These are phyloP conservation scores for Brachypalpus laphriformis DNA, from an alignment of 2,888 invertebrate species.

Conservation along the genomic window DNA sequence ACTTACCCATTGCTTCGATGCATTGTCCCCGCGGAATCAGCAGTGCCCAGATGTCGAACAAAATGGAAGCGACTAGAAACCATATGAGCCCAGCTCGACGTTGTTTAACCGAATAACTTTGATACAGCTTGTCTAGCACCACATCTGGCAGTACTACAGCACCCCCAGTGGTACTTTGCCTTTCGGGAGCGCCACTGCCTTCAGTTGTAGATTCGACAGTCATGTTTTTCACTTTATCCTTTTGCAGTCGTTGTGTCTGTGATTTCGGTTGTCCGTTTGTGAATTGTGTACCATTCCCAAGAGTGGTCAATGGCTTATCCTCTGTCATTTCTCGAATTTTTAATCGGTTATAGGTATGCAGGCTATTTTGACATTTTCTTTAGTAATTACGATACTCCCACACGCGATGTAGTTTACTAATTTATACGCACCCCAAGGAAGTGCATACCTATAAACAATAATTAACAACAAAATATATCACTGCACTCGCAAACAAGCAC, in stretches of 20 bases:
- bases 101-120: conserved; percentile 88
- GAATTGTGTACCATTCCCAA: conserved; percentile 64
- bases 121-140: conserved; percentile 88
- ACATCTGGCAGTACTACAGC: conserved; percentile 83
- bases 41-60: conserved; percentile 87
- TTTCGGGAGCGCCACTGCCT: conserved; percentile 9
- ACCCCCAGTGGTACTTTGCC: conserved; percentile 75
- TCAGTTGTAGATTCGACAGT: conserved; percentile 38
- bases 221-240: conserved; percentile 33
- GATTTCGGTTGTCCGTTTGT: conserved; percentile 65
- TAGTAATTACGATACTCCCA: neutral
- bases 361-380: conserved; percentile 24
- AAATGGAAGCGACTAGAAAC: conserved; percentile 87
- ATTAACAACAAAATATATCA: conserved; percentile 8
- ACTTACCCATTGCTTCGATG: conserved; percentile 80
- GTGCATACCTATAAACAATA: neutral
- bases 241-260: conserved; percentile 30
- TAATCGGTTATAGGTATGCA: neutral
- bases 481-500: conserved; percentile 9
- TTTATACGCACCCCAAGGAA: neutral
- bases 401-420: neutral
- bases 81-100: conserved; percentile 88
- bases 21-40: conserved; percentile 84
- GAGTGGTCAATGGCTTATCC: conserved; percentile 42
- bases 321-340: conserved; percentile 61